These are phyloP conservation scores for Enteromius thamalakanensis DNA, from an alignment of 2,797 vertebrate genomes.

Conservation along the genomic window DNA sequence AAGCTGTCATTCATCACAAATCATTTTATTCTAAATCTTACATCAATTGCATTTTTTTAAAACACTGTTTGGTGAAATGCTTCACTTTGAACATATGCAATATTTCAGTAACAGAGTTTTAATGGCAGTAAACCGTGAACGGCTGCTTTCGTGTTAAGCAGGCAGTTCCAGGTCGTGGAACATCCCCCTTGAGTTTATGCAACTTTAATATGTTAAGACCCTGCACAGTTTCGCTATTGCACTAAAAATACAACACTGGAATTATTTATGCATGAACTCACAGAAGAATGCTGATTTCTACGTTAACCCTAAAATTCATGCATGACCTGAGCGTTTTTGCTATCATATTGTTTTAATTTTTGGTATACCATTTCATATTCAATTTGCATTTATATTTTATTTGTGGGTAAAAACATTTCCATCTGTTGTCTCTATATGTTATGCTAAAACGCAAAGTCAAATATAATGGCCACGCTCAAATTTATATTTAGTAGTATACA, in stretches of 20 bases:
- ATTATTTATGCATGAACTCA: constrained; percentile 47
- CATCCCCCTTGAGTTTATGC: constrained; percentile 51
- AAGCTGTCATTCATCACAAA: neutral
- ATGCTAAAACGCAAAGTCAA: neutral
- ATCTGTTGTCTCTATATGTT: neutral
- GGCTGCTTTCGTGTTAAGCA: constrained; percentile 33
- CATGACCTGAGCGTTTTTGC: neutral
- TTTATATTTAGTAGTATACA: neutral
- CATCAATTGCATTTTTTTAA: neutral
- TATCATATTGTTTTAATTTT: neutral
- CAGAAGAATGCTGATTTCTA: constrained; percentile 14
- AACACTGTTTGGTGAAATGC: neutral
- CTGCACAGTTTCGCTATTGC: constrained; percentile 55
- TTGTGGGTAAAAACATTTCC: neutral
- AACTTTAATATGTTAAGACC: constrained; percentile 59
- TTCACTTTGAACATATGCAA: neutral
- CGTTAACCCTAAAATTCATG: constrained; percentile 3
- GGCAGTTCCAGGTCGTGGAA: constrained; percentile 36
- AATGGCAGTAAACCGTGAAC: constrained; percentile 16
- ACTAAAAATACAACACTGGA: constrained; percentile 61
- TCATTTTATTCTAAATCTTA: neutral
- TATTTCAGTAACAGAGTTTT: neutral
- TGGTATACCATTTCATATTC: neutral
- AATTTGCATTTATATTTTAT: neutral
- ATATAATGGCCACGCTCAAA: neutral